Base-by-base conservation (phyloP, 2,113 vertebrate genomes). In the Myxocyprinus asiaticus region DNA sequence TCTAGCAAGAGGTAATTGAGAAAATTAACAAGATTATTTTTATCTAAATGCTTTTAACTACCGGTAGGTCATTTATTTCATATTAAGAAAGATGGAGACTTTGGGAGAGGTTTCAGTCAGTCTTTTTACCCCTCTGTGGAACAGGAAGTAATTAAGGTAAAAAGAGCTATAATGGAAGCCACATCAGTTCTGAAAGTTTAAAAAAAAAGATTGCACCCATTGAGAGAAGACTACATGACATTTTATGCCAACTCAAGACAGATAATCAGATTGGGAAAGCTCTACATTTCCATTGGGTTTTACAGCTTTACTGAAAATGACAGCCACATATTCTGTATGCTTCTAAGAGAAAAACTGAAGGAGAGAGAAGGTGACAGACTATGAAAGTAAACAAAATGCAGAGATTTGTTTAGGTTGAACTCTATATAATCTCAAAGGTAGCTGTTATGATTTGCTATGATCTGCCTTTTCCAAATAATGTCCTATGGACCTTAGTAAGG, bases 121-220 rank as follows among this genome's bases (percentile, higher is more conserved):
- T 85, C 83, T 85, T 88, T 45, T 75, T 81, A 82, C 59, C 85
- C 75, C 75, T 22, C 44, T 76, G 85, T 88, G 85, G 90, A 86
- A 83, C 51, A 68, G 58, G 68, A 90, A 90, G 84, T 85, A 86
- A 88, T 89, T 90, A 85, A 92, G 90, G 88, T 78, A 83, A 87
- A 87, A 85, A 91, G 86, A 88, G 91, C 85, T 58, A 73, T 79
- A 87, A 90, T 90, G 89, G 67, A 85, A 71, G 55, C 75, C 90
- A 94, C 94, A 95, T 95, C 95, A 93, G 22, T 33, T 33, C 22
- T 33, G 22, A 90, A 89, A 85, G 87, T 89, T 3, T 88, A 87
- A 91, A 89, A 9, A 11, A 88, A 92, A 91, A 33, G 22, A 33
- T 33, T 33, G 22, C 22, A 33, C 22, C 22, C 22, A 33, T 33